A percentile compares a stretch with the other conserved stretches of the same genome.
Conservation (phyloP, 92 coral and sea anemone genomes). For the Zoanthus solanderi region DNA sequence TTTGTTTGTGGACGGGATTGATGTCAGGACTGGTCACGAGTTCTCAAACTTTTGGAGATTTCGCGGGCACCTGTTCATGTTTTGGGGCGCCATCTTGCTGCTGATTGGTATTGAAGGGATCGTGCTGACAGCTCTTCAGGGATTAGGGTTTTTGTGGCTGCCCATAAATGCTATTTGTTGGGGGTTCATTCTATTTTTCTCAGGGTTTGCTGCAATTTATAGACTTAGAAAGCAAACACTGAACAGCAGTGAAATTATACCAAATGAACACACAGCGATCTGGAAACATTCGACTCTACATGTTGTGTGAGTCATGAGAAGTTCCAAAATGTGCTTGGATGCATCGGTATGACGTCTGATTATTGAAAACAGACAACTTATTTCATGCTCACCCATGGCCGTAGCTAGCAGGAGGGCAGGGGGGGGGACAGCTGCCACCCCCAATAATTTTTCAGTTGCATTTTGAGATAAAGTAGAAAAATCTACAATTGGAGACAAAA, state of each 20-base stretch:
- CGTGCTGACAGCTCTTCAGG: neutral
- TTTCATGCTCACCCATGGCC: no score
- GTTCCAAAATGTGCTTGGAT: no score
- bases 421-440: no score
- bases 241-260: neutral
- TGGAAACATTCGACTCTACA: neutral
- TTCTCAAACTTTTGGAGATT: slow-evolving; percentile 16
- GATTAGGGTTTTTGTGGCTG: neutral
- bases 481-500: no score
- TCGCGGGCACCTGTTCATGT: slow-evolving; percentile 1
- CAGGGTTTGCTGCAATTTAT: neutral
- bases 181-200: neutral
- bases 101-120: neutral
- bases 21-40: slow-evolving; percentile 16
- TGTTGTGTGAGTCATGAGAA: neutral
- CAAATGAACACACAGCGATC: slow-evolving; percentile 3
- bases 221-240: neutral
- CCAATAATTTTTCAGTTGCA: no score
- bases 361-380: no score
- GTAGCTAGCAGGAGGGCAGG: no score
- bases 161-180: neutral
- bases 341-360: no score
- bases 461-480: no score
- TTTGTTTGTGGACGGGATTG: slow-evolving; percentile 37
- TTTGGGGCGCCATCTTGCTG: slow-evolving; percentile 5